These are phyloP conservation scores for Frieseomelitta varia DNA, from an alignment of 1,140 invertebrate genomes.

Conservation along the genomic window DNA sequence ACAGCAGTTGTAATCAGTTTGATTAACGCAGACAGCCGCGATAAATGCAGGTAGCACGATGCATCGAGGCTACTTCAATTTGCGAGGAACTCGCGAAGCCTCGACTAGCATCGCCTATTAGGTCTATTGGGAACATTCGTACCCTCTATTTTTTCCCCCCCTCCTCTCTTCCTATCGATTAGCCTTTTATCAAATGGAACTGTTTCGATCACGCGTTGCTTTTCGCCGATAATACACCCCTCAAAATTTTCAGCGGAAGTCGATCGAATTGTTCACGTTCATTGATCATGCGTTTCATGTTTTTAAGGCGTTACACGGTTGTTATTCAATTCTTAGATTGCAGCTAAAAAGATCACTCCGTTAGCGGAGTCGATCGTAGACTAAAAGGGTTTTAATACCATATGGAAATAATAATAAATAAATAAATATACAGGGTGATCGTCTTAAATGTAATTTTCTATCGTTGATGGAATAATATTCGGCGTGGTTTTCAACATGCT, in stretches of 20 bases:
- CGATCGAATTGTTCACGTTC: not conserved
- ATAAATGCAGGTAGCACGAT: slow-evolving; percentile 48
- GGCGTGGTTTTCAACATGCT: no score
- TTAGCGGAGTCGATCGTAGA: no score
- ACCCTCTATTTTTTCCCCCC: not conserved
- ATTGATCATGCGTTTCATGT: no score
- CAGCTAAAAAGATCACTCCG: no score
- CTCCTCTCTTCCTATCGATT: not conserved
- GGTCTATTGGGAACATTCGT: slow-evolving; percentile 5
- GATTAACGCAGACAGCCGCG: slow-evolving; percentile 52
- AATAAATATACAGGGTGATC: no score
- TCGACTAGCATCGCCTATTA: slow-evolving; percentile 7
- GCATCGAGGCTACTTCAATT: slow-evolving; percentile 46
- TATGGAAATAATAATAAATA: no score
- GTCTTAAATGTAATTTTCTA: no score
- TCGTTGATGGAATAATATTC: no score
- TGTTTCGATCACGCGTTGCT: not conserved
- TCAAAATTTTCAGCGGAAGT: not conserved
- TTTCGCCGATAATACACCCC: no score
- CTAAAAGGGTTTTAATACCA: no score
- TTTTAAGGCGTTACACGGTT: no score
- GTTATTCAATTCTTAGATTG: no score
- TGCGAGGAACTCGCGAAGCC: slow-evolving; percentile 32
- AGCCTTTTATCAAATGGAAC: not conserved
- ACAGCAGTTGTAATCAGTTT: slow-evolving; percentile 54